A percentile compares a stretch with the other conserved stretches of the same genome.
phyloP scores from a whole-genome alignment of 2,113 vertebrate species.

The Prunella himalayana region DNA sequence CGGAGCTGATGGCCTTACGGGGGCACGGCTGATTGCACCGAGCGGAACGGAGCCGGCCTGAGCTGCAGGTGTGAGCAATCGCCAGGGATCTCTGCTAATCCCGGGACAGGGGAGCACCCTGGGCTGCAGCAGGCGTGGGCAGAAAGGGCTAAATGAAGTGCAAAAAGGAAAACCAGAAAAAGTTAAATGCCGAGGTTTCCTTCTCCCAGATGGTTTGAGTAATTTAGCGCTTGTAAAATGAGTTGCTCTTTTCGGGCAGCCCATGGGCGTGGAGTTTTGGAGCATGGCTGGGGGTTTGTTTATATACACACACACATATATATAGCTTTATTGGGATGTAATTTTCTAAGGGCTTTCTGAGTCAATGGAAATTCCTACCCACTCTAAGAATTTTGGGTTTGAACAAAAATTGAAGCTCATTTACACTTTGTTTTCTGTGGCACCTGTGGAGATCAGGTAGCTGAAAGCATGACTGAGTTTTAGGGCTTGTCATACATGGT shows the following conservation, averaged over 20 bases:
- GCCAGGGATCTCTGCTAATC: constrained; percentile 86
- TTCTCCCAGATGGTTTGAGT: background rate
- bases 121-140: constrained; percentile 36
- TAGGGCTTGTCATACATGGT: background rate
- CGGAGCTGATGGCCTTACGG: constrained; percentile 81
- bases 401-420: background rate
- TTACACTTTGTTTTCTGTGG: background rate
- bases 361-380: background rate
- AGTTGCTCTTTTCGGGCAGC: background rate
- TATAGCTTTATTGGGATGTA: background rate
- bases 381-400: background rate
- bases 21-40: constrained; percentile 86
- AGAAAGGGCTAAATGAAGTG: constrained; percentile 54
- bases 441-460: background rate
- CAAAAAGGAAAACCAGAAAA: background rate
- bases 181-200: background rate
- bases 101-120: constrained; percentile 69
- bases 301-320: background rate
- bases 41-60: constrained; percentile 71
- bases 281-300: background rate
- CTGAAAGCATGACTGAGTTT: background rate
- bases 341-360: background rate
- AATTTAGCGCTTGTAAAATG: background rate
- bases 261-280: background rate
- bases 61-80: constrained; percentile 90